phyloP scores from a whole-genome alignment of 2,113 vertebrate species.

The Nothobranchius furzeri region DNA sequence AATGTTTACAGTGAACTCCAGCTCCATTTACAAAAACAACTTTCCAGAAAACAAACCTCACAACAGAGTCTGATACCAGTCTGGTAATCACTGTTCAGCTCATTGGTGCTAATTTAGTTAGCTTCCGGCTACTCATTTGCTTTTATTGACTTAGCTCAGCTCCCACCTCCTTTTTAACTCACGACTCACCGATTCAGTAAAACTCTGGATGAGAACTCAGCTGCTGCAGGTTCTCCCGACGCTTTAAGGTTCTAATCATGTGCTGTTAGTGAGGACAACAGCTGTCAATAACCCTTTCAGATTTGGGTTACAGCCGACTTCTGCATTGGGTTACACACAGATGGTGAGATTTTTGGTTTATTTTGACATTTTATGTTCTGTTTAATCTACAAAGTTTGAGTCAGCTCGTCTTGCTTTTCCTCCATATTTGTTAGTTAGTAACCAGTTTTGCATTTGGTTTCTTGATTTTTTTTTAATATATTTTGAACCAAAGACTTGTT shows the following conservation, averaged over 20 bases:
- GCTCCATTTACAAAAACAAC: neutral
- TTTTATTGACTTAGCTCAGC: neutral
- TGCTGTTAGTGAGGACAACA: neutral
- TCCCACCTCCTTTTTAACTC: neutral
- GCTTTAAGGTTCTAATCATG: neutral
- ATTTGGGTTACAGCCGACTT: neutral
- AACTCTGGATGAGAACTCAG: neutral
- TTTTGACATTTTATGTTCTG: no score
- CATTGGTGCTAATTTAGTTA: neutral
- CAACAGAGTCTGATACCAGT: neutral
- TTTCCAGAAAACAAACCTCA: neutral
- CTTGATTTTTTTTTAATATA: no score
- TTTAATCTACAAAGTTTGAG: no score
- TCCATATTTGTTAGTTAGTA: no score
- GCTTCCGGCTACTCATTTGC: neutral
- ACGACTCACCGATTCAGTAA: neutral
- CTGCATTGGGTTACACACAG: neutral
- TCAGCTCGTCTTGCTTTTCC: no score
- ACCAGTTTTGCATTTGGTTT: no score
- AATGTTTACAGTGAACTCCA: neutral
- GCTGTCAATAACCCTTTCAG: neutral
- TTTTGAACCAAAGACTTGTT: no score
- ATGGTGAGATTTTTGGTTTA: no score
- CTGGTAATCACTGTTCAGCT: slow-evolving; percentile 1
- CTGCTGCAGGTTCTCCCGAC: neutral